Conservation (phyloP, 2,113 vertebrate genomes). For the Myiozetetes cayanensis region DNA sequence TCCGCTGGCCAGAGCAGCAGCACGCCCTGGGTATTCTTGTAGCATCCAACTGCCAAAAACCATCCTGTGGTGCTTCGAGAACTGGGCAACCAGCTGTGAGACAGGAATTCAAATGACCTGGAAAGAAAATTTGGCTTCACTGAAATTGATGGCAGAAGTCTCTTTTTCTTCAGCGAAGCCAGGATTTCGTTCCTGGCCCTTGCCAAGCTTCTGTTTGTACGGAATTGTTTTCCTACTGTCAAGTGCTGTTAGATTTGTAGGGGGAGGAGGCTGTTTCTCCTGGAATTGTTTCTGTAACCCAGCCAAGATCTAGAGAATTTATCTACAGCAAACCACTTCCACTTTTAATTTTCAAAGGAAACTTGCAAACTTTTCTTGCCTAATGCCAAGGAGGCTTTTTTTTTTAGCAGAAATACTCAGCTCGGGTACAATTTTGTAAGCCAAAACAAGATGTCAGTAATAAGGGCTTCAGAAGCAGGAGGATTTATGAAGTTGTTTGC, state of each 20-base stretch:
- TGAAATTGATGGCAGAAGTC: background rate
- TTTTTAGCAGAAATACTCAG: background rate
- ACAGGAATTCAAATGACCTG: background rate
- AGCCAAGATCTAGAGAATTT: background rate
- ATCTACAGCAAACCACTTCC: background rate
- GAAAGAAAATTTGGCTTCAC: background rate
- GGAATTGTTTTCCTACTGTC: background rate
- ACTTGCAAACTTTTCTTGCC: background rate
- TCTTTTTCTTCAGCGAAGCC: background rate
- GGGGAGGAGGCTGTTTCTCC: background rate
- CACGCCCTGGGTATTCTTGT: background rate
- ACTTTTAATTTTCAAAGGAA: background rate
- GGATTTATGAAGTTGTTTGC: background rate
- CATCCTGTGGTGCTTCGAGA: background rate
- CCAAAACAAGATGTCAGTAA: background rate
- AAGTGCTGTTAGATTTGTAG: background rate
- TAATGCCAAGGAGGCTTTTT: background rate
- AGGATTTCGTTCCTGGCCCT: background rate
- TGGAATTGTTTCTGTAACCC: background rate
- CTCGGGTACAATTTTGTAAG: background rate
- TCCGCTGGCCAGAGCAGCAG: background rate
- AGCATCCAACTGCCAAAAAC: background rate
- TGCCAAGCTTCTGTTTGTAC: background rate
- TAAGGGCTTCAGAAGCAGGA: background rate
- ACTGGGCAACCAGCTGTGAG: constrained; percentile 3